Conservation (phyloP, 2,888 invertebrate genomes). For the Gymnosoma rotundatum region DNA sequence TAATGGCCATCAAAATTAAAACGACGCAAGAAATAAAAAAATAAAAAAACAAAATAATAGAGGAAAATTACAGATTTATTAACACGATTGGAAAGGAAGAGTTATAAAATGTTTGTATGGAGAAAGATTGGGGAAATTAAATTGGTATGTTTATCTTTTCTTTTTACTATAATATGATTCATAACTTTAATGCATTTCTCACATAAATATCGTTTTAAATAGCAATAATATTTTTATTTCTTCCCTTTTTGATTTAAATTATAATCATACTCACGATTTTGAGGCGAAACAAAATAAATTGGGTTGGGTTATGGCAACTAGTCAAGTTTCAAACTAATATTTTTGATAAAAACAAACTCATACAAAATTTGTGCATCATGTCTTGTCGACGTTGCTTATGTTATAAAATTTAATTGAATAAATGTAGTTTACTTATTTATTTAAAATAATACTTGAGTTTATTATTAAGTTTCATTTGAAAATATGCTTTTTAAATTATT, state of each 20-base stretch:
- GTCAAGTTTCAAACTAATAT: no score
- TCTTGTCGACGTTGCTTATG: no score
- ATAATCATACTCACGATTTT: slow-evolving; percentile 31
- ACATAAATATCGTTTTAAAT: slow-evolving; percentile 43
- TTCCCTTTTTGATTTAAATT: slow-evolving; percentile 9
- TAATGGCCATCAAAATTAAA: slow-evolving; percentile 49
- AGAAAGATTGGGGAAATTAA: slow-evolving; percentile 55
- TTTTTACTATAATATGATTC: slow-evolving; percentile 34
- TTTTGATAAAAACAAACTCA: neutral
- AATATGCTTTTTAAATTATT: no score
- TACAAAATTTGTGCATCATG: no score
- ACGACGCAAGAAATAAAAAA: slow-evolving; percentile 14
- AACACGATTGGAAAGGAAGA: slow-evolving; percentile 63
- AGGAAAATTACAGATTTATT: slow-evolving; percentile 64
- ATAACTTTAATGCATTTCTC: slow-evolving; percentile 26
- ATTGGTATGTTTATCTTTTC: slow-evolving; percentile 56
- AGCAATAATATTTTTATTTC: slow-evolving; percentile 5
- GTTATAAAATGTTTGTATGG: slow-evolving; percentile 47
- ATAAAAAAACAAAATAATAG: slow-evolving; percentile 33
- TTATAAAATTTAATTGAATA: no score
- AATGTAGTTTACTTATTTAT: no score
- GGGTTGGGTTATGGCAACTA: slow-evolving; percentile 33
- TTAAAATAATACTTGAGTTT: no score
- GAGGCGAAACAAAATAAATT: slow-evolving; percentile 21
- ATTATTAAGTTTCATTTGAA: no score